Evolutionary conservation across 2,797 vertebrate species (phyloP), one percentile per base, ranked within the genome.

Genomic region (Graptemys geographica): DNA sequence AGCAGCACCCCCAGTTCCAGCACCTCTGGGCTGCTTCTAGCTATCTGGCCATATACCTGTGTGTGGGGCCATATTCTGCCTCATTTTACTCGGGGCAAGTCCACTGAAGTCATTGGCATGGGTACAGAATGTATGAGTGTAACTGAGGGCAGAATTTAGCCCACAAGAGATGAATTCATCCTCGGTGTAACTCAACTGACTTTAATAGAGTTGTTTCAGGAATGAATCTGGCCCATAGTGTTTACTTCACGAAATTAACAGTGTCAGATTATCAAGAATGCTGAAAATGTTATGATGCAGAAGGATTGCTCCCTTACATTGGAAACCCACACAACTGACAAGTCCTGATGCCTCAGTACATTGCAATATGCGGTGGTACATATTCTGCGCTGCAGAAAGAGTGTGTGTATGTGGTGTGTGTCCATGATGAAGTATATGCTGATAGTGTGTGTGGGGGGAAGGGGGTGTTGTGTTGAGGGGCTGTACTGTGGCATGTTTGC

Each of bases 291-390:
- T 76, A 8, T 69, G 94, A 72, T 11, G 11, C 16, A 89, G 55
- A 89, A 69, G 69, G 47, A 78, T 76, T 84, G 53, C 41, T 12
- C 6, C 49, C 88, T 84, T 72, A 1, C 23, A 37, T 3, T 37
- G 53, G 5, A 3, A 82, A 47, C 37, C 1, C 25, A 7, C 62
- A 83, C 10, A 12, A n/a, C 2, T 44, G 59, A 41, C 81, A 85
- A 90, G 15, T n/a, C 33, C 53, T 0, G 0, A 21, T 47, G 80
- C 59, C 16, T 31, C 0, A 1, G 31, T 0, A 0, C 53, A 81
- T 78, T 28, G 47, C 55, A 78, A 1, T 3, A 44, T 44, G 8
- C n/a, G 21, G 28, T 81, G 82, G 47, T 28, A 87, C 28, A 4
- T 87, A 11, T 37, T 11, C 19, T 41, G 21, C 37, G 18, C 37